Evolutionary conservation across 2,888 invertebrate species (phyloP), one percentile per base, ranked within the genome.

Genomic region (Hemaris fuciformis): DNA sequence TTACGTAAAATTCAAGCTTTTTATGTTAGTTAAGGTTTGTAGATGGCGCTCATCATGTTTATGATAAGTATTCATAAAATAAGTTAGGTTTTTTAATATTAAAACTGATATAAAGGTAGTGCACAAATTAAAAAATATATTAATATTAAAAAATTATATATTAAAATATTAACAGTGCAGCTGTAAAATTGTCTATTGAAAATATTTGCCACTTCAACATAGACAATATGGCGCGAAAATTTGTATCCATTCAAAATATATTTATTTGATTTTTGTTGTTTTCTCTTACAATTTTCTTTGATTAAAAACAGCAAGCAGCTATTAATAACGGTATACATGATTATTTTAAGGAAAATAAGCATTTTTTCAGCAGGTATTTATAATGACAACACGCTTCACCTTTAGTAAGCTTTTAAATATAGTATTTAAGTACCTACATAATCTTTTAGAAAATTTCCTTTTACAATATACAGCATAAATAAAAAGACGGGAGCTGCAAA

Each of bases 171-270:
- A 38, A n/a, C n/a, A 38, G 38, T 13, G 4, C n/a, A 38, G n/a
- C 38, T 38, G 10, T 20, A 20, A 20, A 43, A 23, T 48, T 48
- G n/a, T 8, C 31, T 53, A 53, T 53, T 27, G 53, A 27, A 18
- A 8, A 10, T 2, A 23, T n/a, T 38, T 18, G 2, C 10, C 53
- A 3, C 7, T 15, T 27, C 6, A 27, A 7, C 18, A 53, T 53
- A 53, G 53, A 53, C 10, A 31, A 53, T n/a, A 31, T 53, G 53
- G 53, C 53, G 53, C 53, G 27, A 53, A 53, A 31, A 15, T 53
- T 18, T 53, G 18, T 31, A 10, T 27, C n/a, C n/a, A 38, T 31
- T 53, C 2, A 18, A 27, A 27, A 18, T 48, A 1, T 31, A 15
- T 27, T 20, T 8, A 8, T n/a, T 48, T 25, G 34, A 34, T 48